These are phyloP conservation scores for Pseudeuparius sepicola DNA, from an alignment of 2,888 invertebrate species.

Conservation along the genomic window DNA sequence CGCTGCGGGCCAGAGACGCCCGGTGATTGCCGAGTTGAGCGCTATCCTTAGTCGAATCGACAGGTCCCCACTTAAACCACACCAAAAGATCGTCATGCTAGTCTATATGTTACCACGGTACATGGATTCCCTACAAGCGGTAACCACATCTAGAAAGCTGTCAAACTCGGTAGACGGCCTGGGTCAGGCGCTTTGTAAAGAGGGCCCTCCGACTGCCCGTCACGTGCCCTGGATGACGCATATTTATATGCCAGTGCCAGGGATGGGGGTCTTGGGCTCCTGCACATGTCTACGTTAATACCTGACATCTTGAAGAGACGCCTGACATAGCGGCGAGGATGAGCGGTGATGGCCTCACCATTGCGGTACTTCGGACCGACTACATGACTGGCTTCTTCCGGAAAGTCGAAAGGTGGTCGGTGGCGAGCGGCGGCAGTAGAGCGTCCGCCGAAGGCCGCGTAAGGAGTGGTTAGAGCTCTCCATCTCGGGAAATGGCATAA, in stretches of 20 bases:
- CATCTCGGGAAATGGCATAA: no score
- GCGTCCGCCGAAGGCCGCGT: no score
- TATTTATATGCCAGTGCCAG: neutral
- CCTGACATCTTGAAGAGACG: neutral
- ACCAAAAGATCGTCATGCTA: neutral
- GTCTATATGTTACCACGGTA: neutral
- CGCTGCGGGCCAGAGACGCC: neutral
- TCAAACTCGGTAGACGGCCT: neutral
- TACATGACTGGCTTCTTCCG: no score
- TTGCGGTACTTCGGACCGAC: no score
- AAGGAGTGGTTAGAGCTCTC: no score
- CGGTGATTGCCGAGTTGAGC: neutral
- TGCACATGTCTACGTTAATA: neutral
- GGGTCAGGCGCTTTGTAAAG: neutral
- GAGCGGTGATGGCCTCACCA: no score
- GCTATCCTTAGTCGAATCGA: neutral
- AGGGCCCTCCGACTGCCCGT: neutral
- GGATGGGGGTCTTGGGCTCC: neutral
- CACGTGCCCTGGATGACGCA: neutral
- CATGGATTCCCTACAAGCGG: neutral
- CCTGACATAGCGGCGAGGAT: no score
- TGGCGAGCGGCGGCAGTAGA: no score
- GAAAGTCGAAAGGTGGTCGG: no score
- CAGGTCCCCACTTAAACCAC: neutral
- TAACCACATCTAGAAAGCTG: neutral